Evolutionary conservation across 2,797 vertebrate species (phyloP), one percentile per base, ranked within the genome.

Genomic region (Amblyopsis hoosieri): DNA sequence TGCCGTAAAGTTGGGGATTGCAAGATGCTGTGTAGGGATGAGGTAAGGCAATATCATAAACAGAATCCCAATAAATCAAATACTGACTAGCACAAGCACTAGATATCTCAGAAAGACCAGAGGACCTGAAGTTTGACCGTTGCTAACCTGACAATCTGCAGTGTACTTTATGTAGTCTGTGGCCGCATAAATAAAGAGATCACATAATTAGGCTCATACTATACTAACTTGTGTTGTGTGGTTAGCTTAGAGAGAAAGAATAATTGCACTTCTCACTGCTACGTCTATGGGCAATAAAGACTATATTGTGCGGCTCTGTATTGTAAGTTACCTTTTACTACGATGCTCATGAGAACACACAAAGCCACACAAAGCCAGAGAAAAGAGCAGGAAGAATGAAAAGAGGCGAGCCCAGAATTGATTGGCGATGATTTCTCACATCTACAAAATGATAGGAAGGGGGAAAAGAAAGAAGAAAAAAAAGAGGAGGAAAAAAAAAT

Each of bases 401-500:
- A 77, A 42, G 76, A 62, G 73, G 73, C 66, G 69, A 78, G 81
- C 75, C 57, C 12, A 68, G 76, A 75, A 86, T 86, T 87, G 85
- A 89, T 87, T 86, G 85, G 71, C 71, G 65, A 83, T 85, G 86
- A 91, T 90, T 89, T 89, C 81, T 82, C 79, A 72, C 83, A 85
- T 85, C 82, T 80, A 60, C 84, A 69, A 73, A 67, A 84, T 86
- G 84, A 85, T 79, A 60, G 83, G 42, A 55, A 37, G 33, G 33
- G 33, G 7, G 47, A 62, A 49, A 65, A 55, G 3, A 12, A 33
- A 5, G 29, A 6, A 55, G 29, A 58, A 64, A 64, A 60, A 57
- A 58, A 79, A 87, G 86, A 83, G 88, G 88, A 90, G 89, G 82
- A 86, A 85, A 87, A 83, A 81, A 89, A 90, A 90, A 88, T 87